Base-by-base conservation (phyloP, 2,888 invertebrate genomes). In the Leptarthrus brevirostris region DNA sequence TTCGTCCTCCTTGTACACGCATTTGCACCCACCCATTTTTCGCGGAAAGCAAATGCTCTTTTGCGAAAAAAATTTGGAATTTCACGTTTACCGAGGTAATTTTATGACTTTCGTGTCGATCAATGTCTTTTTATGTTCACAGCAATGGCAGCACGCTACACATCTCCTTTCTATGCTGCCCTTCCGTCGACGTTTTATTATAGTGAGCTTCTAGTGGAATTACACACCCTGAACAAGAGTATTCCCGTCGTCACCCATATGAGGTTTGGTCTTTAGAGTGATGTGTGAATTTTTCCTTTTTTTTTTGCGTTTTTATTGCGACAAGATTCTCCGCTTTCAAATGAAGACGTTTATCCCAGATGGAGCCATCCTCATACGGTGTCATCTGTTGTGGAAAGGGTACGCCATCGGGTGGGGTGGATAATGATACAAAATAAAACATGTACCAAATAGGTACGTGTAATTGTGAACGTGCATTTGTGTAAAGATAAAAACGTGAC, bases 401-500 rank as follows among this genome's bases (percentile, higher is more conserved):
- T 22, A 22, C 14, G 30, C n/a, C 58, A 12, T 8, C 69, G 20
- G 52, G 22, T n/a, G 18, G 69, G 52, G 52, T 22, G 66, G 69
- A 69, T 52, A 52, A 69, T 69, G 69, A 69, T 69, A 69, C 69
- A 69, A 69, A 69, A 69, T 69, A 69, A 69, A 69, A 69, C 69
- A 69, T 69, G 69, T 69, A 52, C 69, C 52, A 69, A 69, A 69
- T 69, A 69, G 69, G 69, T 69, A 69, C 69, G 69, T 69, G 69
- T 69, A 69, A 69, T 69, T 69, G 69, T 69, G 69, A 69, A 69
- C 69, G 69, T 69, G 69, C 69, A 69, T 69, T 69, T 52, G 71
- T 71, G 54, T 71, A 71, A 71, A 54, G 71, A 71, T 71, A 71
- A 54, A 71, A 71, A 71, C 71, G 71, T 71, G 71, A 71, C 71